These are phyloP conservation scores for Paedocypris micromegethes DNA, from an alignment of 2,797 vertebrate species.

Conservation along the genomic window DNA sequence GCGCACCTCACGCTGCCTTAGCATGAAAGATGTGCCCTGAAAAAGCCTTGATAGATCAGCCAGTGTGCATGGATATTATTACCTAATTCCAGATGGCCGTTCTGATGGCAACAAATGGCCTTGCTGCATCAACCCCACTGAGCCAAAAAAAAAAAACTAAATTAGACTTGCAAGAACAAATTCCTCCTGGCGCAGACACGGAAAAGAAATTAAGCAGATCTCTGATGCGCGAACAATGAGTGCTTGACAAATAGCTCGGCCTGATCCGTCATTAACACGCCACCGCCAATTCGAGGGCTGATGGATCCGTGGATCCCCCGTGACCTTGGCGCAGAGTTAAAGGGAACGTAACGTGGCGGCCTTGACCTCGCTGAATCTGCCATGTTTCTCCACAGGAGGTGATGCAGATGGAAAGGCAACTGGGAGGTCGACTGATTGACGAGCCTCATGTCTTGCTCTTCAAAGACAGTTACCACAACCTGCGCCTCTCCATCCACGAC, in stretches of 20 bases:
- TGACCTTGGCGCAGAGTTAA: slow-evolving; percentile 67
- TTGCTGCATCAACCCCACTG: slow-evolving; percentile 52
- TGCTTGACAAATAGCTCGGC: slow-evolving; percentile 64
- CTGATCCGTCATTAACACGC: slow-evolving; percentile 57
- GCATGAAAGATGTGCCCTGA: slow-evolving; percentile 46
- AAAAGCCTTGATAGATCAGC: slow-evolving; percentile 64
- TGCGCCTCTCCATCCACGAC: slow-evolving; percentile 95
- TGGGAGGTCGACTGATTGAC: slow-evolving; percentile 95
- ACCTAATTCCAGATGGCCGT: slow-evolving; percentile 70
- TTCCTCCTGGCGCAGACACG: slow-evolving; percentile 68
- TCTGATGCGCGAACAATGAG: slow-evolving; percentile 65
- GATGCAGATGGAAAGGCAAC: slow-evolving; percentile 94
- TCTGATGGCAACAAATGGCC: slow-evolving; percentile 68
- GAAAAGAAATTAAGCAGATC: slow-evolving; percentile 69
- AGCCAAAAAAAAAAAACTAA: slow-evolving; percentile 60
- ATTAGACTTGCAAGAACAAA: slow-evolving; percentile 68
- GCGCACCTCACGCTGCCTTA: slow-evolving; percentile 35
- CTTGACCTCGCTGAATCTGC: slow-evolving; percentile 17
- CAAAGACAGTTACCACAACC: slow-evolving; percentile 99
- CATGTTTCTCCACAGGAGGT: slow-evolving; percentile 78
- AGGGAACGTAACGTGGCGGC: slow-evolving; percentile 35
- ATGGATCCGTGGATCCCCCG: slow-evolving; percentile 27
- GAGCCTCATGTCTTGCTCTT: slow-evolving; percentile 92
- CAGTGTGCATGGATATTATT: slow-evolving; percentile 58
- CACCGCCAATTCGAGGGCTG: neutral